Conservation (phyloP, 1,140 invertebrate genomes). For the Aphaenogaster ashmeadi region DNA sequence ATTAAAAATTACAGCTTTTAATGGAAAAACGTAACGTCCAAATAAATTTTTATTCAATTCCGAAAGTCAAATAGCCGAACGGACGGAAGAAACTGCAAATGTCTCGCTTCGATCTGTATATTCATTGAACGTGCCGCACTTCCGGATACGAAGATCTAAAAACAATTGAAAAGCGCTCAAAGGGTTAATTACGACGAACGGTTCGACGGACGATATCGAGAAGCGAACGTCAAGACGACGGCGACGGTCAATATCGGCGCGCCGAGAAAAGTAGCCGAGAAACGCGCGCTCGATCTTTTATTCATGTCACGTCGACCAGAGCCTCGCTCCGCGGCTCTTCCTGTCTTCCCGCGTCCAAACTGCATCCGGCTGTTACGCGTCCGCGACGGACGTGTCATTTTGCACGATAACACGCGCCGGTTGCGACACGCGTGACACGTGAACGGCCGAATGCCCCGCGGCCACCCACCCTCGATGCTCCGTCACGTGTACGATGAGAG, state of each 20-base stretch:
- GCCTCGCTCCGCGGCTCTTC: conserved; percentile 19
- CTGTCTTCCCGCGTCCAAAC: conserved; percentile 43
- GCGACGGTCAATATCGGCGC: conserved; percentile 28
- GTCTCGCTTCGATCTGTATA: conserved; percentile 4
- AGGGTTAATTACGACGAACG: conserved; percentile 37
- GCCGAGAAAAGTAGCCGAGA: conserved; percentile 19
- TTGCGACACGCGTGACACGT: conserved; percentile 39
- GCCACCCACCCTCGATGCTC: neutral
- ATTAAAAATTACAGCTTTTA: neutral
- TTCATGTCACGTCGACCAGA: conserved; percentile 47
- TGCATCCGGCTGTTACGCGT: conserved; percentile 34
- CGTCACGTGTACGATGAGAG: conserved; percentile 9
- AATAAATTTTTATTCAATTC: conserved; percentile 31
- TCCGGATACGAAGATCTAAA: conserved; percentile 2
- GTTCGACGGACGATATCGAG: conserved; percentile 13
- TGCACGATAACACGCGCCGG: conserved; percentile 15
- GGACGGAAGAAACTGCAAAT: neutral
- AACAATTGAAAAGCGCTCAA: conserved; percentile 30
- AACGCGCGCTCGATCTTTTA: conserved; percentile 35
- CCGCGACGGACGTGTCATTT: conserved; percentile 41
- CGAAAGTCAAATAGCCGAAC: neutral
- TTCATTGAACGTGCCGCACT: neutral
- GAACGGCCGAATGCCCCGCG: neutral
- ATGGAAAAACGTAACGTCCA: neutral
- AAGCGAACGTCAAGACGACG: conserved; percentile 26